Evolutionary conservation across 2,797 vertebrate genomes (phyloP), one percentile per base, ranked within the genome.

Genomic region (Acanthis flammea): DNA sequence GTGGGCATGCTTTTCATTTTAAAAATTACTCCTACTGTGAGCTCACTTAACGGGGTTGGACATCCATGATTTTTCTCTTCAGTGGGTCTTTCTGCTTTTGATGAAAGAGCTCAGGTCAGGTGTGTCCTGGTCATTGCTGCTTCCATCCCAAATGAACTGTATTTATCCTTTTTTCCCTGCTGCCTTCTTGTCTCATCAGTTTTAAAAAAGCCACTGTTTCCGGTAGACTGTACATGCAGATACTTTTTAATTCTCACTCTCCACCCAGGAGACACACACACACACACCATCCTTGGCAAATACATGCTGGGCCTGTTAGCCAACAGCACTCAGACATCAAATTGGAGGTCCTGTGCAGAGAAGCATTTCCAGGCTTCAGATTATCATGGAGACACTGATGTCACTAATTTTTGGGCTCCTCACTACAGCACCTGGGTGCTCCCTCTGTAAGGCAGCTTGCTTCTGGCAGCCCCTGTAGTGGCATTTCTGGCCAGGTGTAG

Each of bases 11-110:
- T 89, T 79, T 91, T 83, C 82, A 83, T 91, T 77, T 87, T 88
- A 90, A 83, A 93, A 96, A 92, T 86, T 95, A 86, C 75, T 95
- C 95, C 95, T 96, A 79, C 87, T 84, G 91, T 77, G 92, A 95
- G 86, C 81, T 97, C 84, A 90, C 94, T 97, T 94, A 95, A 94
- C 24, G 0, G 57, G 37, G 88, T 77, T 60, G 51, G 76, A 94
- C 79, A 77, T 74, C 74, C 1, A 3, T 62, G 83, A 82, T 94
- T 95, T 97, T 93, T 88, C 93, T 86, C 89, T 95, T 96, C 94
- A 89, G 81, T 28, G 10, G 68, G 85, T 79, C 74, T 89, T 94
- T 88, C 30, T 2, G 2, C 62, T 95, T 95, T 91, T 67, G 86
- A 93, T 95, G 91, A 89, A 63, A 77, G 57, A 60, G 57, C 87